Base-by-base conservation (phyloP, 2,888 invertebrate genomes). In the Cataglyphis rosenhaueri region DNA sequence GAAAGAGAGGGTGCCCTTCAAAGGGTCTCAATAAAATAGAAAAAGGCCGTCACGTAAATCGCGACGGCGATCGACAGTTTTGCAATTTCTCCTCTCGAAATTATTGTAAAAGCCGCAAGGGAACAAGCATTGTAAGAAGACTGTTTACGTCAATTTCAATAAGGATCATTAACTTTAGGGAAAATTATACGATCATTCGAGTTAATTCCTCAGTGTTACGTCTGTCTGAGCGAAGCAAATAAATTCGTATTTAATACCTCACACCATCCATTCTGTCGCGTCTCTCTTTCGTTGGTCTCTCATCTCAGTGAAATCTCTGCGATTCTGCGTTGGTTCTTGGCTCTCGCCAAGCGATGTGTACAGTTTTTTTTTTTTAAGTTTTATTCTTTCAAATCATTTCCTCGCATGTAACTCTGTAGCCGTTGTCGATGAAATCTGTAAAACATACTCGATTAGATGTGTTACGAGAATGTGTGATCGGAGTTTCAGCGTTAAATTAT, bases 111-210 rank as follows among this genome's bases (percentile, higher is more conserved):
- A 86, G 92, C 93, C 92, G 91, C 90, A 91, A 89, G 91, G 92
- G 92, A 92, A 93, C 93, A 93, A 93, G 92, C 92, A 92, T 93
- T 92, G 92, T 93, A 92, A 92, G 92, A 94, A 94, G 94, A 94
- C 94, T 94, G 94, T 93, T 93, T 92, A 93, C 87, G 93, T 94
- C 94, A 94, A 94, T 94, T 94, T 94, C 93, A 91, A 92, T 92
- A 92, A 93, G 90, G 82, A 90, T 89, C 91, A 91, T 92, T 92
- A 92, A 92, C 89, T 92, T 93, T 93, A 92, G 88, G 85, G 87
- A 87, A 89, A 71, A 57, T 59, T 92, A 41, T 91, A 88, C 88
- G 82, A 90, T 88, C 87, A 90, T 89, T 91, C 90, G 88, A 76
- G 41, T 90, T 90, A 84, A 92, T 90, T 91, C 87, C 86, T 88